phyloP scores from a whole-genome alignment of 1,140 invertebrate genomes.

The Heliconius eleuchia region DNA sequence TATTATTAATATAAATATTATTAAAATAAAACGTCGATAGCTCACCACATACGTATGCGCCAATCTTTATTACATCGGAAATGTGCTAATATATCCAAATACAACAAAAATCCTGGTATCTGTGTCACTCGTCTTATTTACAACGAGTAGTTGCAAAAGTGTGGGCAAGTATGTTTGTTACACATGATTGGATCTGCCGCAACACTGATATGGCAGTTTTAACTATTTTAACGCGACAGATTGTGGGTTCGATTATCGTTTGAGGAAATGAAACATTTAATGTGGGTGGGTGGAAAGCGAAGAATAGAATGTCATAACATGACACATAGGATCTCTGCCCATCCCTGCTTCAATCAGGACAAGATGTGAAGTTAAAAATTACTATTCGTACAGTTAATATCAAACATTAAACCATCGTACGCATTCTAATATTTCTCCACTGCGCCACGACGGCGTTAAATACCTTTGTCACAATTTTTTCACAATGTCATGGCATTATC shows the following conservation, averaged over 20 bases:
- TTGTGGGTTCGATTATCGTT: neutral
- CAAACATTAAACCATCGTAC: too few relatives aligned
- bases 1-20: too few relatives aligned
- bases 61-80: neutral
- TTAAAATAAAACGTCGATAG: too few relatives aligned
- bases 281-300: too few relatives aligned
- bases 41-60: too few relatives aligned
- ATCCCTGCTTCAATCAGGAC: too few relatives aligned
- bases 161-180: neutral
- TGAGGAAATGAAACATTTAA: neutral
- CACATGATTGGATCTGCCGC: neutral
- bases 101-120: constrained; percentile 8
- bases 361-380: too few relatives aligned
- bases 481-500: constrained; percentile 17
- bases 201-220: neutral
- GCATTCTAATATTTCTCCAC: too few relatives aligned
- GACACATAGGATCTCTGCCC: too few relatives aligned
- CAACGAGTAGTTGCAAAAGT: neutral
- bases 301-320: too few relatives aligned
- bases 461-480: neutral
- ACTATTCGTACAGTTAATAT: too few relatives aligned
- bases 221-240: neutral
- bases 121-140: constrained; percentile 11
- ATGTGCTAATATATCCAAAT: neutral
- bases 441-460: neutral